These are phyloP conservation scores for Drosophila ogumai DNA, from an alignment of 1,140 invertebrate genomes.

Conservation along the genomic window DNA sequence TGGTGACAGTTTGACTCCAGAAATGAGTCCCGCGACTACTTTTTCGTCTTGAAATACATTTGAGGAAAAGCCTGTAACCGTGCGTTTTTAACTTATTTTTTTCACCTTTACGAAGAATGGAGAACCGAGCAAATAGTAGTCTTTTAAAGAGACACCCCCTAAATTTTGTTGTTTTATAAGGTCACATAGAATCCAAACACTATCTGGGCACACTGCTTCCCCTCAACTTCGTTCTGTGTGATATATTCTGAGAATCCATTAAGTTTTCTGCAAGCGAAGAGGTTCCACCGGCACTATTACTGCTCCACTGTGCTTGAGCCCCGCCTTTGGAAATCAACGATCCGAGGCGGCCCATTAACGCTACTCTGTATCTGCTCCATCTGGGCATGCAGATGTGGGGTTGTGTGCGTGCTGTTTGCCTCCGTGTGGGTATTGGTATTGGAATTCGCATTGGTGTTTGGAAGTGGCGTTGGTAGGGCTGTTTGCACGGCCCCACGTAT, in stretches of 20 bases:
- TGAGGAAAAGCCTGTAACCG: background rate
- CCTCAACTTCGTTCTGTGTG: background rate
- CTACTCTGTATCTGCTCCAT: conserved; percentile 39
- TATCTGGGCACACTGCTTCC: background rate
- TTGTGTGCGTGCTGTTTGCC: conserved; percentile 23
- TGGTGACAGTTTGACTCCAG: background rate
- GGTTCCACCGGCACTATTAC: conserved; percentile 7
- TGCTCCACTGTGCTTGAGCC: conserved; percentile 30
- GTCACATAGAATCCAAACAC: background rate
- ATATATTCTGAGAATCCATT: conserved; percentile 17
- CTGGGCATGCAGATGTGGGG: conserved; percentile 36
- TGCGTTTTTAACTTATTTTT: background rate
- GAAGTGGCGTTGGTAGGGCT: conserved; percentile 17
- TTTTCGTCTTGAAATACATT: background rate
- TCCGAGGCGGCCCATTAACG: conserved; percentile 49
- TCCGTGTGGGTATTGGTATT: conserved; percentile 26
- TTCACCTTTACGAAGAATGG: background rate
- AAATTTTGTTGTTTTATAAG: background rate
- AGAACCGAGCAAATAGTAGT: background rate
- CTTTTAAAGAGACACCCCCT: too few species aligned
- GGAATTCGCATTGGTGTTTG: background rate
- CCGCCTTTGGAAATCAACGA: conserved; percentile 45
- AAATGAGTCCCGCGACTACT: background rate
- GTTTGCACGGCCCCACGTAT: conserved; percentile 45
- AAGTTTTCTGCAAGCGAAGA: conserved; percentile 13